Evolutionary conservation across 2,113 vertebrate genomes (phyloP).

Genomic region (Scomber japonicus): DNA sequence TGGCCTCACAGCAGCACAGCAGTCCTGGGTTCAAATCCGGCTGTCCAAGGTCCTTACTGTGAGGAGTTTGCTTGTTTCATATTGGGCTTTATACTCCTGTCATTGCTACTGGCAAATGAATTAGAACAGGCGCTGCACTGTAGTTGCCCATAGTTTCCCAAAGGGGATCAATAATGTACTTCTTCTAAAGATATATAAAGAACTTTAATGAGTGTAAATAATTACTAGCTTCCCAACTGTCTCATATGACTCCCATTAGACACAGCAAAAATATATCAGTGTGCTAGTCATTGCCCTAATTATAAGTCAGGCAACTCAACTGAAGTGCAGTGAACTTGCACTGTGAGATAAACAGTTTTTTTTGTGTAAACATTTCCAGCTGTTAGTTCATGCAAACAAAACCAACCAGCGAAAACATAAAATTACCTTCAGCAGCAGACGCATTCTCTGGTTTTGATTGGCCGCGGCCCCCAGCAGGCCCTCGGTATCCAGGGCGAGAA

Average conservation of each 20-base stretch:
- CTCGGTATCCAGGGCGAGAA: constrained; percentile 87
- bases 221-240: not conserved
- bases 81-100: too few relatives aligned
- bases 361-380: not conserved
- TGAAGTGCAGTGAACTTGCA: not conserved
- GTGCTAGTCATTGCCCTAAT: too few relatives aligned
- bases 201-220: not conserved
- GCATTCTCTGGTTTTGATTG: constrained; percentile 86
- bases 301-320: not conserved
- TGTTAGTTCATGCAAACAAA: not conserved
- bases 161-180: too few relatives aligned
- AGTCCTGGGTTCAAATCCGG: too few relatives aligned
- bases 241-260: not conserved
- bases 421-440: constrained; percentile 85
- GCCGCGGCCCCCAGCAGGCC: constrained; percentile 84
- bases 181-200: not conserved
- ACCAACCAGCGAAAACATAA: not conserved
- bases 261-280: not conserved
- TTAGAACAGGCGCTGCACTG: too few relatives aligned
- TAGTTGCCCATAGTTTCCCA: too few relatives aligned
- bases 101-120: too few relatives aligned
- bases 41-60: too few relatives aligned
- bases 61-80: too few relatives aligned
- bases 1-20: too few relatives aligned
- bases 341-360: not conserved